phyloP scores from a whole-genome alignment of 2,797 vertebrate species.

The Myiothlypis coronata region DNA sequence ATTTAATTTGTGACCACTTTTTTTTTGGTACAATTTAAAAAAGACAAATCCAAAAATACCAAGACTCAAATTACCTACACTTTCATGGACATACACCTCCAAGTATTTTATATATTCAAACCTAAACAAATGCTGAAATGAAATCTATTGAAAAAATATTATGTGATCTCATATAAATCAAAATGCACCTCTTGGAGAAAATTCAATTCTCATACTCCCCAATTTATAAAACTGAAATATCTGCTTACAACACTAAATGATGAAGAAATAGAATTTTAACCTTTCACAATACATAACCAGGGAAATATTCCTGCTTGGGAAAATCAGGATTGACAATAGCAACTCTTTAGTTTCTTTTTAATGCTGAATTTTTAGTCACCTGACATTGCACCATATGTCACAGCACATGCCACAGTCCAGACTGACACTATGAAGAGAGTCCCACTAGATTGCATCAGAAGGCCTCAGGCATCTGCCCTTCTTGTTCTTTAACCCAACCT shows the following conservation, averaged over 20 bases:
- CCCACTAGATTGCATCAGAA: not conserved
- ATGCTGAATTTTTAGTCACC: not conserved
- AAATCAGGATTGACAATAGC: not conserved
- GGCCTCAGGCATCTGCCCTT: too few species aligned
- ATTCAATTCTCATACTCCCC: not conserved
- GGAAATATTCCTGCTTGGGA: not conserved
- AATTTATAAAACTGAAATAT: not conserved
- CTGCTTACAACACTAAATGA: not conserved
- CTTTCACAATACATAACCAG: not conserved
- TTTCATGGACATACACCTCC: not conserved
- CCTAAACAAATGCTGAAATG: not conserved
- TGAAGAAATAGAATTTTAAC: not conserved
- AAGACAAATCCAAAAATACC: not conserved
- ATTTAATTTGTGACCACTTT: not conserved
- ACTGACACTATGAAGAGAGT: too few species aligned
- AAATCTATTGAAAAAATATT: not conserved
- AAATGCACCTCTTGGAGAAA: not conserved
- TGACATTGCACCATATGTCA: not conserved
- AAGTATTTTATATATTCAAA: not conserved
- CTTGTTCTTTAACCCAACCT: not conserved
- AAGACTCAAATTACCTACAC: not conserved
- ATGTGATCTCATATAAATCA: not conserved
- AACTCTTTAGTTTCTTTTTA: not conserved
- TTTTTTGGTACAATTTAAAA: not conserved
- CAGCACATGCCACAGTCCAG: not conserved